Percentiles rank a stretch among this genome's conserved stretches.
Conservation (phyloP, 2,888 invertebrate genomes). For the Adela reaumurella region DNA sequence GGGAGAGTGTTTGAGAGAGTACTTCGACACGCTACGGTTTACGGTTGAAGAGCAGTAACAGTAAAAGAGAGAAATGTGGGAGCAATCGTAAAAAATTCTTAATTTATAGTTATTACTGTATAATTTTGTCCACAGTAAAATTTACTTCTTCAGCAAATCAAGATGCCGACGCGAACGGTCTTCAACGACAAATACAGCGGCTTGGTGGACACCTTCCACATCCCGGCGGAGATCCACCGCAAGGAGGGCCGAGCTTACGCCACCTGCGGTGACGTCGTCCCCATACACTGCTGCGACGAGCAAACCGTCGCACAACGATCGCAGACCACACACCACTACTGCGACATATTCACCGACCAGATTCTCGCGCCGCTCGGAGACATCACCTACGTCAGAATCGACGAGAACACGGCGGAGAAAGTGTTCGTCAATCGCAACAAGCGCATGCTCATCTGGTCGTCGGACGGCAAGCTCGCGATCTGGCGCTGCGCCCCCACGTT, state of each 20-base stretch:
- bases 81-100: too few relatives aligned
- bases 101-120: too few relatives aligned
- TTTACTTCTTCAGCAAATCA: slow-evolving; percentile 1
- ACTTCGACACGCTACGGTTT: too few relatives aligned
- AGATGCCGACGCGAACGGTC: slow-evolving; percentile 32
- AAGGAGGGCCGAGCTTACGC: slow-evolving; percentile 28
- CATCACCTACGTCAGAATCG: slow-evolving; percentile 36
- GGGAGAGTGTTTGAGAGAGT: too few relatives aligned
- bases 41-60: too few relatives aligned
- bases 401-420: slow-evolving; percentile 38
- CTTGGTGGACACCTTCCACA: slow-evolving; percentile 30
- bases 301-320: slow-evolving; percentile 25
- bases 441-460: slow-evolving; percentile 32
- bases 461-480: slow-evolving; percentile 36
- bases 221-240: slow-evolving; percentile 31
- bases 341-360: slow-evolving; percentile 36
- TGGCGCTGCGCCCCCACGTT: slow-evolving; percentile 43
- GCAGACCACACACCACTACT: slow-evolving; percentile 37
- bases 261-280: slow-evolving; percentile 26
- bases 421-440: slow-evolving; percentile 44
- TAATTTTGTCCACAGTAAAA: too few relatives aligned
- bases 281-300: slow-evolving; percentile 36
- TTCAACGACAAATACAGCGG: slow-evolving; percentile 33
- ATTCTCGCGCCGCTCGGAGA: slow-evolving; percentile 35
- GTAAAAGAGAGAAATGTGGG: too few relatives aligned